phyloP scores from a whole-genome alignment of 1,140 invertebrate species.

The Neodiprion pinetum region DNA sequence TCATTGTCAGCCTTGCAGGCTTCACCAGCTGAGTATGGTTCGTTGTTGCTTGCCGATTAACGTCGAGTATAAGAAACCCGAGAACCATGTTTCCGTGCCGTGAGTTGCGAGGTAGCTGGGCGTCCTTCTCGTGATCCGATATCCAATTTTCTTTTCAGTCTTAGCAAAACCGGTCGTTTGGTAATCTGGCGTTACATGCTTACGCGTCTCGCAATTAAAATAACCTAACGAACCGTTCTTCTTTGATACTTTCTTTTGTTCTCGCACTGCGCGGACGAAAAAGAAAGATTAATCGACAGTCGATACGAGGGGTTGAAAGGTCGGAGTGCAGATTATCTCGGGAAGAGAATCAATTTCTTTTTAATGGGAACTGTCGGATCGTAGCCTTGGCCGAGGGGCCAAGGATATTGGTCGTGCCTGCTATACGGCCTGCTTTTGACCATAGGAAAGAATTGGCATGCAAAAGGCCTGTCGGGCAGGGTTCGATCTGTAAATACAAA shows the following conservation, averaged over 20 bases:
- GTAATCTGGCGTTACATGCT: too few species aligned
- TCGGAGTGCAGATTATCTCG: not conserved
- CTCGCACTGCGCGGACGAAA: not conserved
- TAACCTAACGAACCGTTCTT: too few species aligned
- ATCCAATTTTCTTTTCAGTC: too few species aligned
- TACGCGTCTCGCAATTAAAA: too few species aligned
- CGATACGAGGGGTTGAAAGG: not conserved
- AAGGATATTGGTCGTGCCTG: not conserved
- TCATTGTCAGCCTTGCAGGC: not conserved
- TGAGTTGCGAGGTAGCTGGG: too few species aligned
- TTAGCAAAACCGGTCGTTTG: too few species aligned
- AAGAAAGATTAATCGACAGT: not conserved
- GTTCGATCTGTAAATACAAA: too few species aligned
- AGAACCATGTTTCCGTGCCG: too few species aligned
- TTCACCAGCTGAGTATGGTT: too few species aligned
- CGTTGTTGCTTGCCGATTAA: too few species aligned
- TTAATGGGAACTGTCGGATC: conserved; percentile 2
- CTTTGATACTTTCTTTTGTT: not conserved
- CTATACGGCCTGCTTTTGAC: not conserved
- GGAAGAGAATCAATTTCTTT: not conserved
- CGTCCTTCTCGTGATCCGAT: too few species aligned
- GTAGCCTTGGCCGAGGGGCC: not conserved
- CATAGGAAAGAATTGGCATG: not conserved
- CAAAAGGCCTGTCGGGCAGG: not conserved
- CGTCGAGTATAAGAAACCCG: too few species aligned